Percentiles rank a stretch among this genome's conserved stretches.
phyloP scores from a whole-genome alignment of 2,113 vertebrate species.

The Ranitomeya variabilis region DNA sequence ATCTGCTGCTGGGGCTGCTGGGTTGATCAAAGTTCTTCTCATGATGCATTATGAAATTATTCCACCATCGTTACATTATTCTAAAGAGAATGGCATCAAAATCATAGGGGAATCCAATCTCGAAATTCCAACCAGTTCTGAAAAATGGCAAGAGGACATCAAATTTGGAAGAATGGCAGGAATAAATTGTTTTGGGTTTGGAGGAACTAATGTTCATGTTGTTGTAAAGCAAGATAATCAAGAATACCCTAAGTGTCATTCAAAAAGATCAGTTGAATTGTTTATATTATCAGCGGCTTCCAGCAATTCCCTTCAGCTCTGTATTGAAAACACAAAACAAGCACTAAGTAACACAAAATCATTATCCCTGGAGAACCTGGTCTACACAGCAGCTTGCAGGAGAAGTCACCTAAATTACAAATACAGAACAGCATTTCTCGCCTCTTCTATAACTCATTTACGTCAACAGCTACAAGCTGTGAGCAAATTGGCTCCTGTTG shows the following conservation, averaged over 20 bases:
- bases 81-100: slow-evolving; percentile 73
- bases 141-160: slow-evolving; percentile 73
- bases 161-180: slow-evolving; percentile 76
- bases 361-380: slow-evolving; percentile 70
- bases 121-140: slow-evolving; percentile 69
- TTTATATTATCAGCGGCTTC: slow-evolving; percentile 81
- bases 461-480: slow-evolving; percentile 67
- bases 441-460: slow-evolving; percentile 74
- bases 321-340: slow-evolving; percentile 69
- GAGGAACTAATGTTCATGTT: slow-evolving; percentile 83
- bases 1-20: slow-evolving; percentile 85
- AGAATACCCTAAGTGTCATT: slow-evolving; percentile 36
- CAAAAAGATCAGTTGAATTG: slow-evolving; percentile 66
- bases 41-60: slow-evolving; percentile 85
- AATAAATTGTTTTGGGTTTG: slow-evolving; percentile 88
- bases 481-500: slow-evolving; percentile 4
- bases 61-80: slow-evolving; percentile 82
- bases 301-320: slow-evolving; percentile 71
- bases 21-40: slow-evolving; percentile 86
- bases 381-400: slow-evolving; percentile 83
- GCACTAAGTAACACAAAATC: slow-evolving; percentile 64
- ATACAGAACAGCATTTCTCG: slow-evolving; percentile 76
- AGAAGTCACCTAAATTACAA: slow-evolving; percentile 79
- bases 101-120: slow-evolving; percentile 73
- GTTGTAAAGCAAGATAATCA: slow-evolving; percentile 76